Evolutionary conservation across 2,888 invertebrate genomes (phyloP).

Genomic region (Plusia festucae): DNA sequence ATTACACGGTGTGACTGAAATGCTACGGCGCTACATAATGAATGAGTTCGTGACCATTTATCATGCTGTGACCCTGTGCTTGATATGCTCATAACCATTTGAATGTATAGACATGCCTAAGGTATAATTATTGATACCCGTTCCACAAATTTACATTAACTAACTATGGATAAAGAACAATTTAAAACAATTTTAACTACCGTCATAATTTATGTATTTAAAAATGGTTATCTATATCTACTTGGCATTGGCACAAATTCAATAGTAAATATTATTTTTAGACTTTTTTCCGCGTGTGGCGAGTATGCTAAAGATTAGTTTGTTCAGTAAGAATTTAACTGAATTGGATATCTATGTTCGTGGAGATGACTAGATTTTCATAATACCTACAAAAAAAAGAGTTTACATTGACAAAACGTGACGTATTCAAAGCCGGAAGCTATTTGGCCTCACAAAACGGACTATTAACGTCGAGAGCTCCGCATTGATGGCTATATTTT

Average conservation of each 20-base stretch:
- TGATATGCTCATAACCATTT: conserved; percentile 11
- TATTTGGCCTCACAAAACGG: conserved; percentile 65
- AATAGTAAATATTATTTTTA: conserved; percentile 62
- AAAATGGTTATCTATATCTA: conserved; percentile 55
- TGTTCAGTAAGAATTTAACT: not conserved
- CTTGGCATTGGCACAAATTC: conserved; percentile 71
- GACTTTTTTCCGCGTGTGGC: conserved; percentile 31
- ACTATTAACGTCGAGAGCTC: conserved; percentile 66
- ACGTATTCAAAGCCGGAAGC: conserved; percentile 57
- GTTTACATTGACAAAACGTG: conserved; percentile 21
- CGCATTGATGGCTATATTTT: conserved; percentile 68
- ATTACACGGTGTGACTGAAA: conserved; percentile 13
- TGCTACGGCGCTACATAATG: conserved; percentile 24
- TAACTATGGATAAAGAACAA: no score
- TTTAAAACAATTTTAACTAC: no score
- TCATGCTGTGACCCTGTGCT: conserved; percentile 25
- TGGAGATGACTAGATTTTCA: not conserved
- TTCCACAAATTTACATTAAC: not conserved
- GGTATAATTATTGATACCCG: conserved; percentile 21
- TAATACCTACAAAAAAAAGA: conserved; percentile 19
- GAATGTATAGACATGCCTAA: conserved; percentile 13
- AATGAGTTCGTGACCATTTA: conserved; percentile 38
- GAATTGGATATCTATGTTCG: not conserved
- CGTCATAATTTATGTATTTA: not conserved
- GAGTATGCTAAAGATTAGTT: conserved; percentile 22